phyloP scores from a whole-genome alignment of 1,140 invertebrate species.

The Platorchestia sp. region DNA sequence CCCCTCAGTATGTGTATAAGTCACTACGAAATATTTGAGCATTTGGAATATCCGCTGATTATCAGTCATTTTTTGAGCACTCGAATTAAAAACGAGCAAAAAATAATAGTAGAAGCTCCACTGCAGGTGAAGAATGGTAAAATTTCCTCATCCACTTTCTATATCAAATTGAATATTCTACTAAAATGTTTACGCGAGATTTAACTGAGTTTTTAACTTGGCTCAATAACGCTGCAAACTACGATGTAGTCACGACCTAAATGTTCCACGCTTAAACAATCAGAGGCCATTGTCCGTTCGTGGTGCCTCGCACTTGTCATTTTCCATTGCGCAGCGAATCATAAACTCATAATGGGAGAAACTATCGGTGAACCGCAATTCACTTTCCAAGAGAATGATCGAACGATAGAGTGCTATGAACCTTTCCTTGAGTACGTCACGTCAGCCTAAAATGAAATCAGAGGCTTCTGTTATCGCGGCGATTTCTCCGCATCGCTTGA shows the following conservation, averaged over 20 bases:
- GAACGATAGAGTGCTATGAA: constrained; percentile 24
- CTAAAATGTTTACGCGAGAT: not conserved
- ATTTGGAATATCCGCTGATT: not conserved
- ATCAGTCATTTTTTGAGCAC: not conserved
- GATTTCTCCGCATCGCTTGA: not conserved
- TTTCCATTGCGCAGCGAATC: not conserved
- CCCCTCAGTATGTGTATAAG: not conserved
- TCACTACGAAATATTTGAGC: not conserved
- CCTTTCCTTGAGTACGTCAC: constrained; percentile 21
- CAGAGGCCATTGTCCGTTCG: not conserved
- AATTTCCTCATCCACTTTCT: not conserved
- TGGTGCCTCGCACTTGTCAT: not conserved
- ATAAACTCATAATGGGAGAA: constrained; percentile 25
- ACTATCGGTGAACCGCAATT: constrained; percentile 48
- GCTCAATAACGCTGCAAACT: not conserved
- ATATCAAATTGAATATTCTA: not conserved
- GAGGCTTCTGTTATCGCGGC: constrained; percentile 6
- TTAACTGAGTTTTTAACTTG: not conserved
- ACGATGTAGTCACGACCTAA: not conserved
- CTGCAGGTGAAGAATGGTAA: not conserved
- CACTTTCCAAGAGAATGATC: constrained; percentile 52
- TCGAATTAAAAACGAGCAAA: not conserved
- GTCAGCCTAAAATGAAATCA: constrained; percentile 46
- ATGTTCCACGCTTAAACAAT: not conserved
- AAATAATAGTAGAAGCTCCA: not conserved